These are phyloP conservation scores for Baronia brevicornis DNA, from an alignment of 2,888 invertebrate species.

Conservation along the genomic window DNA sequence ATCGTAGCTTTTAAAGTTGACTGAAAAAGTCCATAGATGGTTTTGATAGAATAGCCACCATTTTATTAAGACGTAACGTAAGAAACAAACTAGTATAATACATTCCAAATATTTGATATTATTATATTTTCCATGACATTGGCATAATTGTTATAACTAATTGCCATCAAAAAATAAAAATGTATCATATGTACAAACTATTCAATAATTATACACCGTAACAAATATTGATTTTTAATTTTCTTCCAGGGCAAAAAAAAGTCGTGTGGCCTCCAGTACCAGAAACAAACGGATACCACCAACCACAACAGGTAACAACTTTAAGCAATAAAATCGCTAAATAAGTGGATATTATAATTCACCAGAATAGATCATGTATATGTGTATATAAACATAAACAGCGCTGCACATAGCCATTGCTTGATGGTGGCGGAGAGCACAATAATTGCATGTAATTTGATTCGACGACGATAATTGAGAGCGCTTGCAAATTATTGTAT, in stretches of 20 bases:
- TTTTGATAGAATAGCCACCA: too few species aligned
- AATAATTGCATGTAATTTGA: constrained; percentile 40
- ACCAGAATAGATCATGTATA: constrained; percentile 31
- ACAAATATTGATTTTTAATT: constrained; percentile 2
- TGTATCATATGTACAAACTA: neutral
- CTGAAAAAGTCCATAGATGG: too few species aligned
- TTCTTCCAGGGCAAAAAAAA: constrained; percentile 84
- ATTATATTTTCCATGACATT: too few species aligned
- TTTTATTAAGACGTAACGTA: too few species aligned
- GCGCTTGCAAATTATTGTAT: constrained; percentile 12
- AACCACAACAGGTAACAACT: constrained; percentile 76
- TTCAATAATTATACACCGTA: neutral
- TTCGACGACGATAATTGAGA: constrained; percentile 13
- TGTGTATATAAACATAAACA: constrained; percentile 30
- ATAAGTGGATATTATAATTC: constrained; percentile 6
- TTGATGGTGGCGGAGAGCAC: constrained; percentile 36
- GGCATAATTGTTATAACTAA: too few species aligned
- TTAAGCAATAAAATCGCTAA: constrained; percentile 2
- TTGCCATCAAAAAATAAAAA: too few species aligned
- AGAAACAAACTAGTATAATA: too few species aligned
- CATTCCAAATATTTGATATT: neutral
- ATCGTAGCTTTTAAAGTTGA: too few species aligned
- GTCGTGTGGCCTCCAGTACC: constrained; percentile 92
- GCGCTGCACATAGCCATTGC: constrained; percentile 55
- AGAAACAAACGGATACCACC: constrained; percentile 78